These are phyloP conservation scores for Aphelocoma coerulescens DNA, from an alignment of 2,113 vertebrate genomes.

Conservation along the genomic window DNA sequence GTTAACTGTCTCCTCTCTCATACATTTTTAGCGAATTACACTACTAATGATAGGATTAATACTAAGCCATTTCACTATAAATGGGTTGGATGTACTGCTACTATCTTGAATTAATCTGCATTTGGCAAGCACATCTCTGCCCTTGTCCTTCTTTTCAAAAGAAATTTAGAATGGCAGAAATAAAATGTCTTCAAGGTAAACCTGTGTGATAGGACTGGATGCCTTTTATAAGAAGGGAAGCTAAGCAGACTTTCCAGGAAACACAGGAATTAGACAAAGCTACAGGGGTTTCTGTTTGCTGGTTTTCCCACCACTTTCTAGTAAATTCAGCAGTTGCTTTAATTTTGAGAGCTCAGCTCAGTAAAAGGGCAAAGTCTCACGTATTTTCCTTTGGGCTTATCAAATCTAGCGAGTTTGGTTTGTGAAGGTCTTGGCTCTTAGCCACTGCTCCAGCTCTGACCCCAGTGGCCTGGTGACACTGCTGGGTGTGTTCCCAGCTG, in stretches of 20 bases:
- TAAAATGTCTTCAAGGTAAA: not conserved
- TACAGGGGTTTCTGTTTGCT: not conserved
- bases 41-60: conserved; percentile 12
- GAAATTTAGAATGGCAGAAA: not conserved
- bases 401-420: not conserved
- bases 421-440: not conserved
- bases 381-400: not conserved
- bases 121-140: not conserved
- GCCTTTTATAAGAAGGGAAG: not conserved
- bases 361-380: not conserved
- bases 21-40: not conserved
- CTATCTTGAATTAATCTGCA: not conserved
- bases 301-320: not conserved
- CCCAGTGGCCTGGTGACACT: not conserved
- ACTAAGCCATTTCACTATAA: conserved; percentile 1
- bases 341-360: not conserved
- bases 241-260: not conserved
- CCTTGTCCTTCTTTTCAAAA: not conserved
- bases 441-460: not conserved
- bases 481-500: fast-evolving
- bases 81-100: not conserved
- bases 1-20: not conserved
- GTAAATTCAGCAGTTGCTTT: not conserved
- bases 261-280: not conserved
- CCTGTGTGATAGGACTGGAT: not conserved